These are phyloP conservation scores for Rhinella marina DNA, from an alignment of 2,797 vertebrate genomes.

Conservation along the genomic window DNA sequence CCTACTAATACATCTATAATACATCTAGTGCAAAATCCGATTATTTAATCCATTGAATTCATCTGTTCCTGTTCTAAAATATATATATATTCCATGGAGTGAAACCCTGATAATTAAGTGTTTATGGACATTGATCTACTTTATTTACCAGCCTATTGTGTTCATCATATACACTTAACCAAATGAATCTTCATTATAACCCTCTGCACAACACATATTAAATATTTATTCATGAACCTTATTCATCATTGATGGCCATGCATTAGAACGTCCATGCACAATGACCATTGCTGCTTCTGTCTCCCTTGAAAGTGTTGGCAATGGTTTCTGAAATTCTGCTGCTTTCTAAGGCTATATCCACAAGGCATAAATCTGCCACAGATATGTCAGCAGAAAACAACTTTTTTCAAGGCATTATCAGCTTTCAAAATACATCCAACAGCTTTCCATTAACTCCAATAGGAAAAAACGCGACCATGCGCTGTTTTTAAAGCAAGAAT, in stretches of 20 bases:
- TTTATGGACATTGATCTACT: not conserved
- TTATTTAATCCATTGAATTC: constrained; percentile 10
- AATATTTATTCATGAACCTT: not conserved
- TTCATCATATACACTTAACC: not conserved
- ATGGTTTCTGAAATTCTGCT: not conserved
- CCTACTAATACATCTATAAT: constrained; percentile 19
- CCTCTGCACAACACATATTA: not conserved
- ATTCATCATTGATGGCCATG: not conserved
- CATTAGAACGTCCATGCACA: not conserved
- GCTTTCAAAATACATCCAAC: too few species aligned
- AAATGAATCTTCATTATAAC: constrained; percentile 1
- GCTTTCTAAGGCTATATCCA: not conserved
- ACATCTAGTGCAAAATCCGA: constrained; percentile 28
- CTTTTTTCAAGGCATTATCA: too few species aligned
- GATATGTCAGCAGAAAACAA: too few species aligned
- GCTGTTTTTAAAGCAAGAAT: too few species aligned
- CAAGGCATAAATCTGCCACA: too few species aligned
- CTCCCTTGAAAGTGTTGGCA: not conserved
- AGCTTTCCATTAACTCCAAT: too few species aligned
- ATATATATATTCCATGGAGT: not conserved
- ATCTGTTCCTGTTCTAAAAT: not conserved
- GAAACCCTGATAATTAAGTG: not conserved
- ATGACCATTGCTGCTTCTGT: not conserved
- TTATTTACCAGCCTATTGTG: constrained; percentile 2
- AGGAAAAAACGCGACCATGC: too few species aligned